These are phyloP conservation scores for Eupithecia inturbata DNA, from an alignment of 2,888 invertebrate species.

Conservation along the genomic window DNA sequence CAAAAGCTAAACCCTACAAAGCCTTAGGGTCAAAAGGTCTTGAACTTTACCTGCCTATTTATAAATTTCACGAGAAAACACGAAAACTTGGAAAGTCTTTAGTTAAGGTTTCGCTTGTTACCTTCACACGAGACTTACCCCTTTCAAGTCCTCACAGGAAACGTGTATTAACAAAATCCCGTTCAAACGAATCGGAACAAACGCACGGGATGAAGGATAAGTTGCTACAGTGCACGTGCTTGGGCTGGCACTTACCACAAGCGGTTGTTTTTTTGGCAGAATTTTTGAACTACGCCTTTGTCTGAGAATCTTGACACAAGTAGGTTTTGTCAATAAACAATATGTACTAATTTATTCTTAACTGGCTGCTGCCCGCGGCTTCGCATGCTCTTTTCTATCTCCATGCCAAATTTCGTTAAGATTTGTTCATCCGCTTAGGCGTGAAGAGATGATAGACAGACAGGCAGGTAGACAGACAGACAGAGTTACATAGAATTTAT, in stretches of 20 bases:
- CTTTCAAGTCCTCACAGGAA: constrained; percentile 31
- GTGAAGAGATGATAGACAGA: no score
- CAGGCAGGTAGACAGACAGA: no score
- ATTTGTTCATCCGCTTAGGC: no score
- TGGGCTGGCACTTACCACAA: background rate
- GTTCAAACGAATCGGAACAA: constrained; percentile 43
- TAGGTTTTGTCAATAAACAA: background rate
- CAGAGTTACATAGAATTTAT: no score
- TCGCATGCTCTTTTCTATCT: no score
- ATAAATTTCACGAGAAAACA: background rate
- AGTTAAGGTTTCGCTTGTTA: constrained; percentile 1
- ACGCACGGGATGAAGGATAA: constrained; percentile 19
- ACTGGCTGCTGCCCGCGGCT: no score
- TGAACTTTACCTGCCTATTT: background rate
- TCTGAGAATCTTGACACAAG: background rate
- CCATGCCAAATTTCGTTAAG: no score
- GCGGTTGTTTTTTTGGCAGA: background rate
- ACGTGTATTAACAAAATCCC: constrained; percentile 38
- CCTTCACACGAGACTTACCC: constrained; percentile 20
- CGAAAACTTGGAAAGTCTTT: constrained; percentile 7
- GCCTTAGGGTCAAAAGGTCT: background rate
- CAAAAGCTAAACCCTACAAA: background rate
- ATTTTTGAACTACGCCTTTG: background rate
- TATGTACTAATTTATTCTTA: no score
- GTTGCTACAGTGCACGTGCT: background rate